phyloP scores from a whole-genome alignment of 1,140 invertebrate species.

The Zaprionus capensis region DNA sequence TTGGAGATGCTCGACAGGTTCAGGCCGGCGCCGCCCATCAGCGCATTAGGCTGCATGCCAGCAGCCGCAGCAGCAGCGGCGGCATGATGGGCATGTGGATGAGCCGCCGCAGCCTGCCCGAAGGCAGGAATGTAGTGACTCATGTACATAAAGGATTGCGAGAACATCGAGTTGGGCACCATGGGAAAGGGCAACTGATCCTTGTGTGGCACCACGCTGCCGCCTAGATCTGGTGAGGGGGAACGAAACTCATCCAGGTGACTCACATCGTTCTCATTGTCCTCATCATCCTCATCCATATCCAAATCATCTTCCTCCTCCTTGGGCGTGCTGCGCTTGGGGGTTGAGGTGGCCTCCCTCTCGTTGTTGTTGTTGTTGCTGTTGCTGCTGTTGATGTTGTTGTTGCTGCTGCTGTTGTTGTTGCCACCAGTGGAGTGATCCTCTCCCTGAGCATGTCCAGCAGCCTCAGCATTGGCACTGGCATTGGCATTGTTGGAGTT shows the following conservation, averaged over 20 bases:
- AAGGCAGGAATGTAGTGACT: constrained; percentile 90
- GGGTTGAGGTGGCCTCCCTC: constrained; percentile 38
- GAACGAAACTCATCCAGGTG: constrained; percentile 82
- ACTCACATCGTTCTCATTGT: constrained; percentile 80
- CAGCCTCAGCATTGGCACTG: background rate
- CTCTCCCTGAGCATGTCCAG: background rate
- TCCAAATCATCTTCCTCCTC: constrained; percentile 84
- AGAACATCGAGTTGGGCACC: constrained; percentile 93
- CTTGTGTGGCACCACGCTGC: constrained; percentile 65
- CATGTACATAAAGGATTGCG: constrained; percentile 95
- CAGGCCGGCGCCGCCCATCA: constrained; percentile 85
- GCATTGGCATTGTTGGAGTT: constrained; percentile 12
- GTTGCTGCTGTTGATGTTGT: constrained; percentile 57
- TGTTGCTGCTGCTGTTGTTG: constrained; percentile 48
- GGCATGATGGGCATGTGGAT: constrained; percentile 84
- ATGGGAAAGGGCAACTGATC: constrained; percentile 87
- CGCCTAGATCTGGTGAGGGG: constrained; percentile 71
- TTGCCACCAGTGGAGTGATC: background rate
- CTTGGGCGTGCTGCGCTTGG: constrained; percentile 77
- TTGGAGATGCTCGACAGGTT: constrained; percentile 87
- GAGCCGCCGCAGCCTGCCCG: constrained; percentile 83
- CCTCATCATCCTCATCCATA: constrained; percentile 83
- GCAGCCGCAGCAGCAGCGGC: constrained; percentile 76
- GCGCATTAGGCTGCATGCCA: constrained; percentile 69
- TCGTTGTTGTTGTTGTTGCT: constrained; percentile 71